Base-by-base conservation (phyloP, 2,113 vertebrate genomes). In the Phodopus roborovskii region DNA sequence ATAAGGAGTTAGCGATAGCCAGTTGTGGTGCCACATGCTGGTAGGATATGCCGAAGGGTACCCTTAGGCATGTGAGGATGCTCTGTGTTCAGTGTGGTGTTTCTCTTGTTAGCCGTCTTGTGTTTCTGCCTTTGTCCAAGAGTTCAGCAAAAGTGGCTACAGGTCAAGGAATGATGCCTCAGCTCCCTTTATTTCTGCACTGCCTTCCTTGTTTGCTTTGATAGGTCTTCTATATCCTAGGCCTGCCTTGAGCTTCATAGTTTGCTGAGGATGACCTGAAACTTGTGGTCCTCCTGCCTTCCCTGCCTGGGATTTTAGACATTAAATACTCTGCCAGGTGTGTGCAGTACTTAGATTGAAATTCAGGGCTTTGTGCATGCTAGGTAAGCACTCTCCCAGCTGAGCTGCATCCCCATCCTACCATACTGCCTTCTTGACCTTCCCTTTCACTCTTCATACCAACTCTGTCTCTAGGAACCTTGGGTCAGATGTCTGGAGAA, bases 401-500 rank as follows among this genome's bases (percentile, higher is more conserved):
- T 88, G 85, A 88, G 70, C 53, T 30, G 6, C n/a, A 28, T 3
- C 22, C 22, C 86, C 26, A 28, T n/a, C 13, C 24, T 70, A 68
- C 53, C 11, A 0, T 28, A 6, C 64, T 87, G 4, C 19, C 66
- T 9, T 93, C 70, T 77, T 68, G 84, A 45, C n/a, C 42, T 74
- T 71, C 26, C 36, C 16, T 83, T 95, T 68, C 45, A 56, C 75
- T 96, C 48, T 95, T 74, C 12, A 82, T 39, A 75, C 64, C 42
- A 85, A 53, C 64, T 90, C 73, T 58, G 3, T 94, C 83, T 89
- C 36, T 78, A 97, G 95, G 97, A 96, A 78, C 92, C 88, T 90
- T 95, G 94, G 94, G 88, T 96, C 97, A 96, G 4, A 73, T 97
- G 91, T 86, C 97, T 95, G 94, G 94, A 0, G 98, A 99, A 6